Conservation (phyloP, 2,888 invertebrate genomes). For the Drosophila mettleri region DNA sequence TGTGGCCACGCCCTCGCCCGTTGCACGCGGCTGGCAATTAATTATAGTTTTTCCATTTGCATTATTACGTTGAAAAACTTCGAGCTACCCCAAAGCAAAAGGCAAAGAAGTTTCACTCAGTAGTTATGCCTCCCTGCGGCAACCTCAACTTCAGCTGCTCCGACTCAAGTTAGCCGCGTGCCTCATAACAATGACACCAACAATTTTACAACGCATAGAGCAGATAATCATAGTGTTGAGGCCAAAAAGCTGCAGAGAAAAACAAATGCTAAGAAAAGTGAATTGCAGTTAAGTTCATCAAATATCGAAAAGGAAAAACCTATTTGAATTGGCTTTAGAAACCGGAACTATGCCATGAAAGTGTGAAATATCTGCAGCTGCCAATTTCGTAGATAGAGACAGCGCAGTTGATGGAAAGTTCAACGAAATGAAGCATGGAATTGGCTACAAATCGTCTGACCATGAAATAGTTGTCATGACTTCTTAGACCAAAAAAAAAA, state of each 20-base stretch:
- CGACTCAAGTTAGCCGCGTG: slow-evolving; percentile 51
- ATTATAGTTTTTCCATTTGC: slow-evolving; percentile 64
- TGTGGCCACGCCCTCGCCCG: slow-evolving; percentile 44
- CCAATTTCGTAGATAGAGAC: slow-evolving; percentile 18
- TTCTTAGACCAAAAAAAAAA: slow-evolving; percentile 15
- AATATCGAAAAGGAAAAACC: slow-evolving; percentile 48
- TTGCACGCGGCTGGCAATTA: slow-evolving; percentile 60
- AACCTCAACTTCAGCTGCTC: not conserved
- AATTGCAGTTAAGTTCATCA: slow-evolving; percentile 72
- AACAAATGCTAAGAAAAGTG: slow-evolving; percentile 61
- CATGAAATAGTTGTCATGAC: slow-evolving; percentile 43
- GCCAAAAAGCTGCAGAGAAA: slow-evolving; percentile 21
- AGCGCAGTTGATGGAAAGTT: slow-evolving; percentile 36
- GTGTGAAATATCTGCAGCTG: slow-evolving; percentile 62
- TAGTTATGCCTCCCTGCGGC: slow-evolving; percentile 6
- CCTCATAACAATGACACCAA: slow-evolving; percentile 71
- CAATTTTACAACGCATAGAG: slow-evolving; percentile 78
- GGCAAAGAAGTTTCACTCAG: slow-evolving; percentile 53
- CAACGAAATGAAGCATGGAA: slow-evolving; percentile 39
- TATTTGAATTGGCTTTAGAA: slow-evolving; percentile 15
- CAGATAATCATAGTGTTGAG: slow-evolving; percentile 65
- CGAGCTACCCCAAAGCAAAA: slow-evolving; percentile 4
- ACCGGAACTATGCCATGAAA: slow-evolving; percentile 40
- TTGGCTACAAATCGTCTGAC: slow-evolving; percentile 43
- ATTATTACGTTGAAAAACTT: slow-evolving; percentile 29